A percentile compares a stretch with the other conserved stretches of the same genome.
Conservation (phyloP, 2,888 invertebrate species). For the Pristionchus maxplancki region DNA sequence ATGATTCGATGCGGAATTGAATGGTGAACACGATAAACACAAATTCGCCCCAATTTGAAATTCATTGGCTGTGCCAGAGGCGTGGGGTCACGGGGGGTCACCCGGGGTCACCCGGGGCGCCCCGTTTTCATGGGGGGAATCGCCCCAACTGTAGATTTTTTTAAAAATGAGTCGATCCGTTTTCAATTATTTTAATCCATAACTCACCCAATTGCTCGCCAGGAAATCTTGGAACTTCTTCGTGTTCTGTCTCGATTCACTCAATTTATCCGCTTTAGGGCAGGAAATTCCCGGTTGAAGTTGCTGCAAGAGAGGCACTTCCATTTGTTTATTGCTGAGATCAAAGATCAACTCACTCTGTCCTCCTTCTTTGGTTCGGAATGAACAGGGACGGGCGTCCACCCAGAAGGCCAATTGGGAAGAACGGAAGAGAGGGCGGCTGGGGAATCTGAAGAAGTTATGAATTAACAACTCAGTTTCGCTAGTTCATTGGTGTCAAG, state of each 20-base stretch:
- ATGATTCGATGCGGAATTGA: too few relatives aligned
- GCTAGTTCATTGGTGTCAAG: neutral
- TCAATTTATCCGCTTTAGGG: neutral
- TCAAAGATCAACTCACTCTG: slow-evolving; percentile 22
- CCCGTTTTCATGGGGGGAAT: too few relatives aligned
- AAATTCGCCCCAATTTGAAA: too few relatives aligned
- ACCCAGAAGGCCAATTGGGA: slow-evolving; percentile 36
- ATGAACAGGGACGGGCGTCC: slow-evolving; percentile 43
- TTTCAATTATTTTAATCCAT: neutral
- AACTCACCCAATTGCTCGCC: slow-evolving; percentile 41
- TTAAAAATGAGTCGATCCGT: too few relatives aligned
- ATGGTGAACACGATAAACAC: too few relatives aligned
- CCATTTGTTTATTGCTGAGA: neutral
- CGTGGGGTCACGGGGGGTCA: too few relatives aligned
- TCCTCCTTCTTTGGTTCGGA: slow-evolving; percentile 43
- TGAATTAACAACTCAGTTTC: neutral
- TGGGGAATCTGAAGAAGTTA: neutral
- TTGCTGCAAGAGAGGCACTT: neutral
- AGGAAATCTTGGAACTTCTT: slow-evolving; percentile 35
- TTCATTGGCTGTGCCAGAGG: too few relatives aligned
- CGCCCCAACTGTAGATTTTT: too few relatives aligned
- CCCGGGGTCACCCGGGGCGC: too few relatives aligned
- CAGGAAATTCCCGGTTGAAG: slow-evolving; percentile 38
- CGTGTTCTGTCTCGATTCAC: neutral
- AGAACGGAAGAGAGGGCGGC: neutral